Evolutionary conservation across 2,797 vertebrate species (phyloP).

Genomic region (Nothura maculosa): DNA sequence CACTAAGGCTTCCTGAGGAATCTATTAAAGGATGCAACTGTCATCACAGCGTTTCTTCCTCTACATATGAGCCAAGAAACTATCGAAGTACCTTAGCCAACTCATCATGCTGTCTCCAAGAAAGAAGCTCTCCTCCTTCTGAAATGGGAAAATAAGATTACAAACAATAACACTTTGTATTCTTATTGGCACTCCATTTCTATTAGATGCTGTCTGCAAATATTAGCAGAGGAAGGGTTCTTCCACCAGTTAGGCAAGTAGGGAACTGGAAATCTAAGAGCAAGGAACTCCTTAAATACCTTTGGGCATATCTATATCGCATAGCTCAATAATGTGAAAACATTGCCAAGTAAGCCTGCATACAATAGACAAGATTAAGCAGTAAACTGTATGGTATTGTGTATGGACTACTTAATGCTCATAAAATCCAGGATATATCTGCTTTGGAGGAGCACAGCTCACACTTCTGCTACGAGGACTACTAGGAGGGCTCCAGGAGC

Average conservation of each 20-base stretch:
- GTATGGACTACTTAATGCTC: background rate
- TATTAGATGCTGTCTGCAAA: background rate
- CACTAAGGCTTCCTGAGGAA: background rate
- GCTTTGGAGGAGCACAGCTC: background rate
- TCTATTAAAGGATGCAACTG: slow-evolving; percentile 12
- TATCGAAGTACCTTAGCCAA: background rate
- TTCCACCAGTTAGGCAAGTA: background rate
- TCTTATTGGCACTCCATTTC: background rate
- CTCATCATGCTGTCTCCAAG: background rate
- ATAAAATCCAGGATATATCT: background rate
- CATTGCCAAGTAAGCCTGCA: background rate
- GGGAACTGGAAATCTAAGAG: background rate
- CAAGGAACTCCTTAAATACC: background rate
- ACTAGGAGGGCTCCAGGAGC: background rate
- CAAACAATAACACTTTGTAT: background rate
- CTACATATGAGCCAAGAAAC: slow-evolving; percentile 1
- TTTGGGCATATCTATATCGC: background rate
- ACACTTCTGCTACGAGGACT: background rate
- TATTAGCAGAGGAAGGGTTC: background rate
- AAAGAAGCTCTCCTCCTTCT: background rate
- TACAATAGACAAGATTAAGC: background rate
- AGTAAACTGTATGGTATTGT: background rate
- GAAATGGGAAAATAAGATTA: background rate
- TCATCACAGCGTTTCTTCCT: background rate
- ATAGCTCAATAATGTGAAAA: background rate